Evolutionary conservation across 2,888 invertebrate genomes (phyloP), one percentile per base, ranked within the genome.

Genomic region (Xiphydria camelus): DNA sequence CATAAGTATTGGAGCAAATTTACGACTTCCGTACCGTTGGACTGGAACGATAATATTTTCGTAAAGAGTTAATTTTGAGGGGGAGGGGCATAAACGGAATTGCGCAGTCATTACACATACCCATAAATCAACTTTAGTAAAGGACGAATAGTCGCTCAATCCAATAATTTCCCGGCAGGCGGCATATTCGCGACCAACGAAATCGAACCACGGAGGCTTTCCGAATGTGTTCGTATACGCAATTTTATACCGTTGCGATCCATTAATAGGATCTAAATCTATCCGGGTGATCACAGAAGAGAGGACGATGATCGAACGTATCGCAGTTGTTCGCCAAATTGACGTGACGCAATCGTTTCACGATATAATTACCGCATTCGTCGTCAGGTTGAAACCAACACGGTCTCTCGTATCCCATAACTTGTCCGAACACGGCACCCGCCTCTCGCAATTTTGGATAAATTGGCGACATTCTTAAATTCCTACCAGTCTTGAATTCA

Each of bases 351-450:
- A n/a, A n/a, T n/a, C n/a, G n/a, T n/a, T n/a, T 1, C 7, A 29
- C 4, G 15, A 29, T 29, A 12, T 29, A 29, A 58, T 55, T 53
- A 80, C 80, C 78, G 41, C 72, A 65, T 43, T 76, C 76, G 40
- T 77, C 76, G 9, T 77, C 72, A 18, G 77, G 76, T 61, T 91
- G 88, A 70, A 96, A 98, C 86, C 91, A 97, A 22, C 90, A 85
- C 0, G 97, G 95, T 51, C 97, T 80, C 75, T 98, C 98, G 73
- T 97, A 98, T 0, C 97, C 97, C 94, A 97, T 97, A 19, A 93
- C 91, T 75, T 97, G 96, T 0, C 94, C 94, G 72, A 98, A 98
- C 4, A 94, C 89, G 0, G 94, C 98, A 0, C 96, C 96, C 6
- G 89, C 90, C 69, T 91, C 91, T 53, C 89, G 83, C 10, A 97